phyloP scores from a whole-genome alignment of 2,888 invertebrate genomes.

The Zele albiditarsus region DNA sequence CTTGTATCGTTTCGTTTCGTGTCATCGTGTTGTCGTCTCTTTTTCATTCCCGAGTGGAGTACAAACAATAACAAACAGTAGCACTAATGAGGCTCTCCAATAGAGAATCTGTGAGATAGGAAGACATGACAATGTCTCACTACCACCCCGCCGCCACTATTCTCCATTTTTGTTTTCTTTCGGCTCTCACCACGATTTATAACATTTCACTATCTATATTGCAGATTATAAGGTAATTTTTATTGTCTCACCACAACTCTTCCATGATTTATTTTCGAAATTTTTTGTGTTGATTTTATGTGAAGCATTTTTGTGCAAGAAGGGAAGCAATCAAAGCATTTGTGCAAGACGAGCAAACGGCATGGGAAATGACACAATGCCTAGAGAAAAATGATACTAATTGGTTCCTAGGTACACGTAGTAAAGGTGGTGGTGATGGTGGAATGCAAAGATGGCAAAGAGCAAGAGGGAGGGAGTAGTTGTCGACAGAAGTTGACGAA shows the following conservation, averaged over 20 bases:
- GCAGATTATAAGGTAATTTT: neutral
- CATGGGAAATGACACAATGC: constrained; percentile 58
- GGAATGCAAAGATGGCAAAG: constrained; percentile 17
- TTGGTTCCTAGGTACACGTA: constrained; percentile 59
- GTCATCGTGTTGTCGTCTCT: constrained; percentile 57
- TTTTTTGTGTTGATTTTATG: neutral
- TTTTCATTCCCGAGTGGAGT: constrained; percentile 57
- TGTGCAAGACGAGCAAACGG: constrained; percentile 51
- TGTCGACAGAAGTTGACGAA: constrained; percentile 14
- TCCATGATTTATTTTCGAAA: neutral
- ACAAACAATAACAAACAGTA: constrained; percentile 71
- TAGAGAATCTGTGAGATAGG: constrained; percentile 47
- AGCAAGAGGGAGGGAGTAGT: constrained; percentile 40
- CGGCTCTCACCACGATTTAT: neutral
- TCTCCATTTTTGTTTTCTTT: neutral
- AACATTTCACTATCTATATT: neutral
- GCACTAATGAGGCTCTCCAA: constrained; percentile 72
- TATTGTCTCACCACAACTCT: too few species aligned
- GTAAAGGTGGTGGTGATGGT: too few species aligned
- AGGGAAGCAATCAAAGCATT: neutral
- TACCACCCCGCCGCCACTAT: neutral
- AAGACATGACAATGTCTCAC: neutral
- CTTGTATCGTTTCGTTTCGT: constrained; percentile 61
- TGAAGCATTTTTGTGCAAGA: neutral
- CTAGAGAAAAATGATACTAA: constrained; percentile 69